These are phyloP conservation scores for Ophioninae sp. DNA, from an alignment of 2,888 invertebrate genomes.

Conservation along the genomic window DNA sequence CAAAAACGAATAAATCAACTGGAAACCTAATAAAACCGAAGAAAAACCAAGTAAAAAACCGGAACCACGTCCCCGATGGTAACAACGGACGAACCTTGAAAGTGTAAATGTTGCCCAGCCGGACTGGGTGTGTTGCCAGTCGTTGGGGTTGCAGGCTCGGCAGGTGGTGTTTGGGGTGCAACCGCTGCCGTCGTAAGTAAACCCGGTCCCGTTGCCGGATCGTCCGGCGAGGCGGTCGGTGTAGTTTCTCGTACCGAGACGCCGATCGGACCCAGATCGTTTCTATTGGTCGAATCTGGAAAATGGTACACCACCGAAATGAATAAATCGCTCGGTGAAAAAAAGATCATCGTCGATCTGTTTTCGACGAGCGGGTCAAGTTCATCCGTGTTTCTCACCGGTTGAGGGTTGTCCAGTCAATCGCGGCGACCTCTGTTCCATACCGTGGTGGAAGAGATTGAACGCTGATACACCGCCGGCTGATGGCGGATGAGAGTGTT, in stretches of 20 bases:
- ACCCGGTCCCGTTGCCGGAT: constrained; percentile 74
- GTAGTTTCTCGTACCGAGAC: constrained; percentile 78
- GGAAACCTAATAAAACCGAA: too few relatives aligned
- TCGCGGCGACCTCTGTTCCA: constrained; percentile 79
- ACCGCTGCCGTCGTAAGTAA: constrained; percentile 77
- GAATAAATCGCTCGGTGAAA: background rate
- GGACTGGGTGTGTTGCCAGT: constrained; percentile 72
- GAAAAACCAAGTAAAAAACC: too few relatives aligned
- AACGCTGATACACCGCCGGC: constrained; percentile 75
- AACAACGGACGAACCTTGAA: constrained; percentile 73
- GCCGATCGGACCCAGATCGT: constrained; percentile 77
- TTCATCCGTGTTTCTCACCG: constrained; percentile 65
- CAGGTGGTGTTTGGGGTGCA: constrained; percentile 76
- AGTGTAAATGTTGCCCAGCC: constrained; percentile 77
- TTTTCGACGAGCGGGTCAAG: background rate
- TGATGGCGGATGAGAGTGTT: constrained; percentile 54
- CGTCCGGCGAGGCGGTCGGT: constrained; percentile 75
- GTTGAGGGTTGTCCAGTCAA: constrained; percentile 71
- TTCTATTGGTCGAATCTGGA: constrained; percentile 74
- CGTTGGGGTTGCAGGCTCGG: constrained; percentile 73
- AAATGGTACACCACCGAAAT: background rate
- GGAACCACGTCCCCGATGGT: too few relatives aligned
- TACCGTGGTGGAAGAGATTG: constrained; percentile 79
- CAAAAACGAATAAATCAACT: too few relatives aligned
- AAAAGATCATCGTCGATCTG: background rate